A percentile compares a stretch with the other conserved stretches of the same genome.
Conservation (phyloP, 2,888 invertebrate species). For the Sminthurides aquaticus region DNA sequence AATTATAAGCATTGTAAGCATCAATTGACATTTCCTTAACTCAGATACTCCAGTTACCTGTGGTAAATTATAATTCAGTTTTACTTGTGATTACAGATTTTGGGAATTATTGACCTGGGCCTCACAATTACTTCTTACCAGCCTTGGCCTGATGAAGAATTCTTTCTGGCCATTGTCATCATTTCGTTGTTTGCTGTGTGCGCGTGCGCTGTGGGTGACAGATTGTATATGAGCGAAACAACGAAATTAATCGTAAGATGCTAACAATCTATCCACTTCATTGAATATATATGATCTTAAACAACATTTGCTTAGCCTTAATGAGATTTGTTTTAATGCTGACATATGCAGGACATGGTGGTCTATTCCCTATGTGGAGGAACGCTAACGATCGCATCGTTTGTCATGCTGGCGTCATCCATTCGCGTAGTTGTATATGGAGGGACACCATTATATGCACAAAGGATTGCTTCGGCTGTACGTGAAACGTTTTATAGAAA, state of each 20-base stretch:
- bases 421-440: not conserved
- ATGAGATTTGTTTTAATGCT: too few relatives aligned
- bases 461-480: too few relatives aligned
- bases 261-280: too few relatives aligned
- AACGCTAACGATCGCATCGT: conserved; percentile 1
- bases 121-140: conserved; percentile 11
- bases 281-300: too few relatives aligned
- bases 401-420: conserved; percentile 10
- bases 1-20: conserved; percentile 4
- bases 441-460: too few relatives aligned
- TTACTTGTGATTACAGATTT: not conserved
- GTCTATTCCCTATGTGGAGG: conserved; percentile 8
- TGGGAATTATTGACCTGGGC: conserved; percentile 19
- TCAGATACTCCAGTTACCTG: not conserved
- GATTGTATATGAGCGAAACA: conserved; percentile 11
- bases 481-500: too few relatives aligned
- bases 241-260: conserved; percentile 14
- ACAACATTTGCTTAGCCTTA: too few relatives aligned
- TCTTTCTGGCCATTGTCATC: conserved; percentile 20
- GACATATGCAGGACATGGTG: conserved; percentile 20
- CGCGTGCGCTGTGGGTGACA: conserved; percentile 9
- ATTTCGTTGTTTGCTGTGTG: conserved; percentile 1
- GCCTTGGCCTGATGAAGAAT: conserved; percentile 19
- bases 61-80: not conserved
- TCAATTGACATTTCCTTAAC: not conserved